These are phyloP conservation scores for Solenodon paradoxus DNA, from an alignment of 2,113 vertebrate genomes.

Conservation along the genomic window DNA sequence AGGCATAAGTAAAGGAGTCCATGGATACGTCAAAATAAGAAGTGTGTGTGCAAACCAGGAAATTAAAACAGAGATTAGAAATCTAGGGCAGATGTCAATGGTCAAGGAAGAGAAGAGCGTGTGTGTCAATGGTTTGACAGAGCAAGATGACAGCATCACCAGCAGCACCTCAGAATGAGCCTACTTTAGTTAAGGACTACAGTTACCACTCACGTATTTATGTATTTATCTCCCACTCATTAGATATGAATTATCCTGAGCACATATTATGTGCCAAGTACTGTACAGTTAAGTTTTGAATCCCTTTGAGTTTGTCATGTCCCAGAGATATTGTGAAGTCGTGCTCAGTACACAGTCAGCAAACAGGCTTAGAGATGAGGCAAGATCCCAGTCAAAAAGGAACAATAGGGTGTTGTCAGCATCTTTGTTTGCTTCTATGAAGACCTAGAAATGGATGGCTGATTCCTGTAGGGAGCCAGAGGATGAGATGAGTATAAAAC, in stretches of 20 bases:
- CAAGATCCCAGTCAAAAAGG: neutral
- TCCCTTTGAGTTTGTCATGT: neutral
- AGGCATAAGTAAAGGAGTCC: neutral
- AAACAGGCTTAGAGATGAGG: neutral
- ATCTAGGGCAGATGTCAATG: neutral
- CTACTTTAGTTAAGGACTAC: neutral
- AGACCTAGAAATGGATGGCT: neutral
- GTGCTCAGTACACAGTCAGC: neutral
- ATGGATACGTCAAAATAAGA: conserved; percentile 15
- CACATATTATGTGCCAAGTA: neutral
- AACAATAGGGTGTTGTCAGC: neutral
- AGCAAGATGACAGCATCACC: neutral
- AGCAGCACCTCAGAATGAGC: neutral
- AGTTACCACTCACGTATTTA: neutral
- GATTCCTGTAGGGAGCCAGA: neutral
- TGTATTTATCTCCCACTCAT: neutral
- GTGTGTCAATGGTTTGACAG: neutral
- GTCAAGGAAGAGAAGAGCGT: neutral
- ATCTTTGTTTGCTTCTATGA: neutral
- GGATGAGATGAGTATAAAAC: neutral
- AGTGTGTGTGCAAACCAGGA: neutral
- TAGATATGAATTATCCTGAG: neutral
- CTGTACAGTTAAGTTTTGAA: neutral
- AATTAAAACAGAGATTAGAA: neutral
- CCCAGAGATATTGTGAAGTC: neutral